These are phyloP conservation scores for Brienomyrus longianalis DNA, from an alignment of 2,113 vertebrate genomes.

Conservation along the genomic window DNA sequence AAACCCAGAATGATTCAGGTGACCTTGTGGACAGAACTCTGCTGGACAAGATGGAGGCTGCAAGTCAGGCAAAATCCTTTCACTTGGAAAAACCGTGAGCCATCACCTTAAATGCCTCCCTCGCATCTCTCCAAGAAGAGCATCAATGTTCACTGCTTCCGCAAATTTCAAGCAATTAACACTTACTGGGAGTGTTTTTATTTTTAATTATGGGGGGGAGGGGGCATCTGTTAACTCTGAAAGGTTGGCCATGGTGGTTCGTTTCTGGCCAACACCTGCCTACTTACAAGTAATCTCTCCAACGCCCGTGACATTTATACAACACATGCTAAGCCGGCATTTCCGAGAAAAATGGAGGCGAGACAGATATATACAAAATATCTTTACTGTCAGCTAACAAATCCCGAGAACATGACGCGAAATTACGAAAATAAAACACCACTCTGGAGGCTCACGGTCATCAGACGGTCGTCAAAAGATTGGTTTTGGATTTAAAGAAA, in stretches of 20 bases:
- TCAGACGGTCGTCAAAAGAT: neutral
- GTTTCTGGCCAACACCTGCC: slow-evolving; percentile 9
- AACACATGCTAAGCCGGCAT: slow-evolving; percentile 28
- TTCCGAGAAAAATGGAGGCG: slow-evolving; percentile 25
- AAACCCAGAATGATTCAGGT: neutral
- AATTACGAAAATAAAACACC: neutral
- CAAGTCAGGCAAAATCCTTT: neutral
- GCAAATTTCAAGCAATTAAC: neutral
- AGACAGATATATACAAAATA: slow-evolving; percentile 28
- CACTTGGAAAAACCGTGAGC: neutral
- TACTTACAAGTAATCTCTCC: slow-evolving; percentile 26
- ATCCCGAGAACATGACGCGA: neutral
- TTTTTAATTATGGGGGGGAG: neutral
- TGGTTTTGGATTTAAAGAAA: neutral
- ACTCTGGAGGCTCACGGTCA: neutral
- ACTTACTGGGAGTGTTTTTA: neutral
- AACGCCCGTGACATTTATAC: slow-evolving; percentile 31
- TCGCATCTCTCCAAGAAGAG: neutral
- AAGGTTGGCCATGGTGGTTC: slow-evolving; percentile 15
- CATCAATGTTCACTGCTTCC: neutral
- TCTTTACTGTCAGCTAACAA: neutral
- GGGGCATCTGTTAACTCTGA: neutral
- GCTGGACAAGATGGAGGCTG: too few species aligned
- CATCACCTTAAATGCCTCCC: neutral
- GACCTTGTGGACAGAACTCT: neutral